Conservation (phyloP, 1,140 invertebrate species). For the Drosophila gunungcola region DNA sequence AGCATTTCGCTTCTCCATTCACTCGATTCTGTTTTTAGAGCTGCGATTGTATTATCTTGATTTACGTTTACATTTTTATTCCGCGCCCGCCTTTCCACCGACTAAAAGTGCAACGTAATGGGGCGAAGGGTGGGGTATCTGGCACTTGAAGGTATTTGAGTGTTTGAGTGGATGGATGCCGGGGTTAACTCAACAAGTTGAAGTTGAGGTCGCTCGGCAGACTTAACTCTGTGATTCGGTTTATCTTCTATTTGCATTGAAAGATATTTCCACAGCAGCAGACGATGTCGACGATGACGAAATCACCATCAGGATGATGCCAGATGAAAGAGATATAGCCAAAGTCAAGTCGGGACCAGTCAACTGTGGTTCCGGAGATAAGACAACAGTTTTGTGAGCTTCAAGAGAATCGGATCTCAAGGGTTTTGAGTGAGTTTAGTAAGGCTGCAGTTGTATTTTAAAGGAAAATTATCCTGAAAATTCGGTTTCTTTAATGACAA, state of each 20-base stretch:
- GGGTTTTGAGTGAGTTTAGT: neutral
- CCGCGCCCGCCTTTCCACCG: conserved; percentile 1
- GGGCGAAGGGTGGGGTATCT: conserved; percentile 2
- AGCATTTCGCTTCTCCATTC: conserved; percentile 50
- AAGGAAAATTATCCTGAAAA: no score
- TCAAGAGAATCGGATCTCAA: neutral
- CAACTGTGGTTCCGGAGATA: conserved; percentile 19
- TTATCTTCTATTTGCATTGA: conserved; percentile 79
- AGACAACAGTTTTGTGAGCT: conserved; percentile 26
- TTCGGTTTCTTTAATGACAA: no score
- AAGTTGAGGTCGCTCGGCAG: conserved; percentile 43
- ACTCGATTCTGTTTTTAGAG: conserved; percentile 64
- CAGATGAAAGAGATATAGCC: conserved; percentile 22
- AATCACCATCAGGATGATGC: conserved; percentile 25
- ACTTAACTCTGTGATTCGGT: conserved; percentile 34
- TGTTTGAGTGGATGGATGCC: conserved; percentile 5
- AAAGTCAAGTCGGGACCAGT: conserved; percentile 3
- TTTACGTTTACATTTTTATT: conserved; percentile 70
- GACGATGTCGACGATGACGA: conserved; percentile 30
- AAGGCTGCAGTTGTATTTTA: neutral
- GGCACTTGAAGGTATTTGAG: conserved; percentile 2
- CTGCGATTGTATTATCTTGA: conserved; percentile 79
- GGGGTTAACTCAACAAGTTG: conserved; percentile 47
- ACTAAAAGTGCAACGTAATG: conserved; percentile 70
- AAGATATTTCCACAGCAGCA: conserved; percentile 74